Base-by-base conservation (phyloP, 2,888 invertebrate species). In the Parnassius apollo region DNA sequence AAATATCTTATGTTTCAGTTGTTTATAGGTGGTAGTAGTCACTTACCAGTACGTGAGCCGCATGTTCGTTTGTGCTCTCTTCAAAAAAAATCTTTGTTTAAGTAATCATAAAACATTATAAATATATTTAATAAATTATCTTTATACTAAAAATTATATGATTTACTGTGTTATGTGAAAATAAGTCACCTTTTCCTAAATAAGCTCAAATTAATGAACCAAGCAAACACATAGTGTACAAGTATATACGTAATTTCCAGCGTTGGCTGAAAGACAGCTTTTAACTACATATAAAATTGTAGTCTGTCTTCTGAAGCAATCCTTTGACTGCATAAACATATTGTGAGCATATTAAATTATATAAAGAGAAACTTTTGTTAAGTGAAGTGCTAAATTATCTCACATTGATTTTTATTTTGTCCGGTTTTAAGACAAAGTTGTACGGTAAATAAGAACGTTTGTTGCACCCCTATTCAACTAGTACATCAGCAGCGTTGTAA, bases 401-500 rank as follows among this genome's bases (percentile, higher is more conserved):
- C 49, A 10, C 11, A 12, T 3, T 49, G 12, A 49, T 49, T 18
- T 25, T 42, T 18, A 42, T 49, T 11, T 25, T 42, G 49, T 22
- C 49, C 22, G 42, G 1, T 59, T 60, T 49, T 9, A 8, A 22
- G 48, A 12, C 9, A 22, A 44, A 49, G 25, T n/a, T 48, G 55
- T 54, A 49, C 48, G 55, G 49, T 49, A 49, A 42, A 55, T 42
- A 49, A 55, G 49, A 22, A 42, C 9, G 18, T 44, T 60, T 55
- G 25, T 55, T 42, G 54, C 9, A 55, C 49, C 55, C 25, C 18
- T 25, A 49, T 55, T 25, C 42, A 48, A 13, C 56, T 54, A 60
- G 60, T 60, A 55, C 55, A 44, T 55, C 25, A 49, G 60, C 44
- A 44, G 10, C 48, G 49, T 11, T 49, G 49, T 49, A 60, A 49